Percentiles rank a stretch among this genome's conserved stretches.
These are phyloP conservation scores for Calonectris borealis DNA, from an alignment of 2,113 vertebrate genomes.

Conservation along the genomic window DNA sequence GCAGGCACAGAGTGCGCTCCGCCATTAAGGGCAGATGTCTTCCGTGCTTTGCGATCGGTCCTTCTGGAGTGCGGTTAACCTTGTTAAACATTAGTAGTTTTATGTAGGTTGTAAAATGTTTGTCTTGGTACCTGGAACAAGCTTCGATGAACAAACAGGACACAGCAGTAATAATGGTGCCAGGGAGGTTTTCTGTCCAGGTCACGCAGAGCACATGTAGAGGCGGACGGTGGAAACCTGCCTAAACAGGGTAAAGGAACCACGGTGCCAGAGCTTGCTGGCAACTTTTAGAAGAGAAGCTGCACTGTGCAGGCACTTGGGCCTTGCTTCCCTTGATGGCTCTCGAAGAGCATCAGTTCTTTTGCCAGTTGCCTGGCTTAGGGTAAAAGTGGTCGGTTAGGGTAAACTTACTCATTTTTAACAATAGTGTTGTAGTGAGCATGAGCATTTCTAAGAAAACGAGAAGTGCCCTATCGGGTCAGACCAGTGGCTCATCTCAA, in stretches of 20 bases:
- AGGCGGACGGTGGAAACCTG: background rate
- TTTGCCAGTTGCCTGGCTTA: background rate
- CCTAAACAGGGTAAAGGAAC: background rate
- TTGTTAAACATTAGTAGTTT: no score
- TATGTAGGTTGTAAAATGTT: background rate
- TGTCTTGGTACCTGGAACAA: background rate
- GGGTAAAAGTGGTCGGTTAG: background rate
- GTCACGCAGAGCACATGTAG: accelerated
- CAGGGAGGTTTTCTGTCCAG: background rate
- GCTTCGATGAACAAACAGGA: background rate
- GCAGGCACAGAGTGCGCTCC: accelerated
- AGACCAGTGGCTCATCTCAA: background rate
- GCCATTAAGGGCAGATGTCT: accelerated
- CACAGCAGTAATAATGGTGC: accelerated
- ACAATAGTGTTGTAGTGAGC: background rate
- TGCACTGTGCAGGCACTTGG: accelerated
- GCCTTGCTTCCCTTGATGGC: background rate
- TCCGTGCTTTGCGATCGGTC: accelerated
- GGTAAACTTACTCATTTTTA: background rate
- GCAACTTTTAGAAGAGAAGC: background rate
- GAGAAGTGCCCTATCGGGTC: accelerated
- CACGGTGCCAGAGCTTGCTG: background rate
- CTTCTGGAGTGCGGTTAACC: background rate
- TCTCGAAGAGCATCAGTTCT: background rate
- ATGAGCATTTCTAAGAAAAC: background rate